These are phyloP conservation scores for Lamellibrachia luymesi DNA, from an alignment of 1,140 invertebrate species.

Conservation along the genomic window DNA sequence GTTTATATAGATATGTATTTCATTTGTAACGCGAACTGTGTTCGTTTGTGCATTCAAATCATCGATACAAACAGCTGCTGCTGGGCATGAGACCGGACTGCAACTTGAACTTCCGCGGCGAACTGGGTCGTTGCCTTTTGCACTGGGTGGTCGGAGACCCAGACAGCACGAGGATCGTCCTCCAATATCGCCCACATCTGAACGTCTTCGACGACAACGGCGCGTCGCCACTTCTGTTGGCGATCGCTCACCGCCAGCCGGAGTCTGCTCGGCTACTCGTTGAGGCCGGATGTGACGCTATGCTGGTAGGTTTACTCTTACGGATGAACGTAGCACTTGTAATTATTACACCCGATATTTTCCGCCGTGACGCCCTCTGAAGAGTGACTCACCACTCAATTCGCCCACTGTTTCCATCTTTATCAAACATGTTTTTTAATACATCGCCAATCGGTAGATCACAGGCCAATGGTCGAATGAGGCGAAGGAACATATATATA, in stretches of 20 bases:
- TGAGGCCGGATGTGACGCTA: conserved; percentile 55
- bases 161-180: conserved; percentile 11
- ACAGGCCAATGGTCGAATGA: too few relatives aligned
- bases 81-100: not conserved
- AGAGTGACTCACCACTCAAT: too few relatives aligned
- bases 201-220: conserved; percentile 22
- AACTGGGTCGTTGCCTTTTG: conserved; percentile 9
- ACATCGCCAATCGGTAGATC: too few relatives aligned
- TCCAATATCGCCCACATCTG: conserved; percentile 17
- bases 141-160: conserved; percentile 26
- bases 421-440: too few relatives aligned
- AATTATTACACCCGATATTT: too few relatives aligned
- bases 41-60: not conserved
- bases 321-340: too few relatives aligned
- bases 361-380: too few relatives aligned
- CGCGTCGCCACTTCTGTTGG: conserved; percentile 23
- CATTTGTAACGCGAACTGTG: not conserved
- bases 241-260: conserved; percentile 22
- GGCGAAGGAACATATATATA: too few relatives aligned
- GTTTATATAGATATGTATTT: too few relatives aligned
- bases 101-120: conserved; percentile 18
- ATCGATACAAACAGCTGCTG: not conserved
- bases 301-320: conserved; percentile 65
- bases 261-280: conserved; percentile 23
- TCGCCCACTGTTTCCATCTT: too few relatives aligned